A percentile compares a stretch with the other conserved stretches of the same genome.
Conservation (phyloP, 2,113 vertebrate genomes). For the Neomonachus schauinslandi region DNA sequence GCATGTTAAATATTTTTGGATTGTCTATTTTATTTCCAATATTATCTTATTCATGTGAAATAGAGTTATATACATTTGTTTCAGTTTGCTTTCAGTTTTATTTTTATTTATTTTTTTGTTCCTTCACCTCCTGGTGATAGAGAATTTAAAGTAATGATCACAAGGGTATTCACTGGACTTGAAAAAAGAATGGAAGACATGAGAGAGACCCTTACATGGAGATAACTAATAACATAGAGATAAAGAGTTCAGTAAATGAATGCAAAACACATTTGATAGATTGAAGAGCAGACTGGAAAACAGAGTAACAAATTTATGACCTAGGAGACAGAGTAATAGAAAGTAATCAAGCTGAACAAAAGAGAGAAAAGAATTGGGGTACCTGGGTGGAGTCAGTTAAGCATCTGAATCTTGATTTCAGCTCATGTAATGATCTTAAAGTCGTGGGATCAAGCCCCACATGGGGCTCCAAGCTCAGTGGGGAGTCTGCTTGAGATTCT, state of each 20-base stretch:
- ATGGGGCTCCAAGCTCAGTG: too few species aligned
- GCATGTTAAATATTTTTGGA: not conserved
- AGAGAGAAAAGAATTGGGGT: not conserved
- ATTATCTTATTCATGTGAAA: not conserved
- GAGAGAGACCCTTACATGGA: not conserved
- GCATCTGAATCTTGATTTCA: too few species aligned
- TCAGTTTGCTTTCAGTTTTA: not conserved
- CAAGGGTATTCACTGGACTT: not conserved
- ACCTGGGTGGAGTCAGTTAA: too few species aligned
- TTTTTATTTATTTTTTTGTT: not conserved
- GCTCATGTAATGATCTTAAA: too few species aligned
- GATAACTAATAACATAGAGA: not conserved
- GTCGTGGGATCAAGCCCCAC: too few species aligned
- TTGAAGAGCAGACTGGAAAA: not conserved
- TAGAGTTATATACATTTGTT: not conserved
- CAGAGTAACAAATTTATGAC: not conserved
- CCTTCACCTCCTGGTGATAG: not conserved
- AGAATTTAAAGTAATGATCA: not conserved
- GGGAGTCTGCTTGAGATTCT: too few species aligned
- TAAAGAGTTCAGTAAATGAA: not conserved
- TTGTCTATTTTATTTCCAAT: not conserved
- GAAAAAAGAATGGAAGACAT: not conserved
- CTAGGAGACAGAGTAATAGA: not conserved
- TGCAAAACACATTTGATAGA: not conserved
- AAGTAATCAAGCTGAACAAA: not conserved